phyloP scores from a whole-genome alignment of 2,113 vertebrate species.

The Mungos mungo region DNA sequence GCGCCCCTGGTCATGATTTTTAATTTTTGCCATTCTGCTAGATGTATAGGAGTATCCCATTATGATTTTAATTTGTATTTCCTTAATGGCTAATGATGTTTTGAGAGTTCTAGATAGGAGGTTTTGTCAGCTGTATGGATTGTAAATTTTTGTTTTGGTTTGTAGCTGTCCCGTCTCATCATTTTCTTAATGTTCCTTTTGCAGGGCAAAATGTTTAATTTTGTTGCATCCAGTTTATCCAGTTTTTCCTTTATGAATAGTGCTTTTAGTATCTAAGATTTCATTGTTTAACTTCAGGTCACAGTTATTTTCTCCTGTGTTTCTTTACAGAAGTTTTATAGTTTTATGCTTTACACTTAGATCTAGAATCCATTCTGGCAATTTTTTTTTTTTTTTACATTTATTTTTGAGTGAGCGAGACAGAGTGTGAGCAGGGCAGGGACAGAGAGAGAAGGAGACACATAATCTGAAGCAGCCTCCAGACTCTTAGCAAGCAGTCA shows the following conservation, averaged over 20 bases:
- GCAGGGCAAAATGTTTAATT: background rate
- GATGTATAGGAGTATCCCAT: background rate
- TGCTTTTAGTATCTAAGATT: slow-evolving; percentile 1
- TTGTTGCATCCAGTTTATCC: background rate
- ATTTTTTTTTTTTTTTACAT: background rate
- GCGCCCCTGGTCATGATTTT: background rate
- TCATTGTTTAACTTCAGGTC: background rate
- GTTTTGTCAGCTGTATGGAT: background rate
- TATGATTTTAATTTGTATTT: background rate
- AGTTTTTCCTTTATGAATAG: background rate
- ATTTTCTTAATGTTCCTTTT: background rate
- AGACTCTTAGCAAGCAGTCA: too few relatives aligned
- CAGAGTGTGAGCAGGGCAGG: too few relatives aligned
- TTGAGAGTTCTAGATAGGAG: background rate
- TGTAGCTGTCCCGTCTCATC: background rate
- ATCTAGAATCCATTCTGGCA: background rate
- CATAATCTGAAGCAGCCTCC: too few relatives aligned
- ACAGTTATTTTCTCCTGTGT: background rate
- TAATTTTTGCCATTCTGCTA: slow-evolving; percentile 6
- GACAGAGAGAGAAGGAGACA: too few relatives aligned
- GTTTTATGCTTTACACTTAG: background rate
- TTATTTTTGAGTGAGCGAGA: too few relatives aligned
- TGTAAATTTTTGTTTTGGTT: background rate
- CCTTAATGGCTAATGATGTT: background rate
- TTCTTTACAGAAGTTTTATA: background rate